phyloP scores from a whole-genome alignment of 2,113 vertebrate species.

The Indicator maculatus region DNA sequence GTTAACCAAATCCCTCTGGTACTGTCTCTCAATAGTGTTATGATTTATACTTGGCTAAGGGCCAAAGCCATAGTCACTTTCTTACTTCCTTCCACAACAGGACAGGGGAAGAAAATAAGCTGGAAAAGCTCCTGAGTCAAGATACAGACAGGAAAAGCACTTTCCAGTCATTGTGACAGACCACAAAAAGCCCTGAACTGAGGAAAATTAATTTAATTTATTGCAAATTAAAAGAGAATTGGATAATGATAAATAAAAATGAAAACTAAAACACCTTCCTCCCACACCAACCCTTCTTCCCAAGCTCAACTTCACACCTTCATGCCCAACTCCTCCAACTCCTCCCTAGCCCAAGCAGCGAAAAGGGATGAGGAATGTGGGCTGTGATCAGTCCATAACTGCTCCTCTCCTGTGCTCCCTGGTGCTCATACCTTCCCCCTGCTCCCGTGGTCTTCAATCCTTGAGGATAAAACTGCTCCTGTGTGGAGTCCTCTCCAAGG shows the following conservation, averaged over 20 bases:
- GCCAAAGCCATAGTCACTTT: not conserved
- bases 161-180: not conserved
- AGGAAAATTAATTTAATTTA: not conserved
- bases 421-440: not conserved
- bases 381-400: not conserved
- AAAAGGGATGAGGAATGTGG: too few relatives aligned
- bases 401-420: not conserved
- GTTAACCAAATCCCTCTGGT: fast-evolving
- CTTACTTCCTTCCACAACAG: not conserved
- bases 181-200: not conserved
- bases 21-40: not conserved
- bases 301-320: not conserved
- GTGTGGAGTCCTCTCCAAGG: too few relatives aligned
- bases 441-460: too few relatives aligned
- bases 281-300: not conserved
- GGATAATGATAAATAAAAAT: not conserved
- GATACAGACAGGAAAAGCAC: not conserved
- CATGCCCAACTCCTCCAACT: fast-evolving
- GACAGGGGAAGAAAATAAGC: not conserved
- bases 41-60: not conserved
- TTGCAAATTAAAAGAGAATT: not conserved
- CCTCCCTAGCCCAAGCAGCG: fast-evolving
- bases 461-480: too few relatives aligned
- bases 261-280: not conserved
- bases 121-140: not conserved